Conservation (phyloP, 2,797 vertebrate species). For the Lagocephalus sceleratus region DNA sequence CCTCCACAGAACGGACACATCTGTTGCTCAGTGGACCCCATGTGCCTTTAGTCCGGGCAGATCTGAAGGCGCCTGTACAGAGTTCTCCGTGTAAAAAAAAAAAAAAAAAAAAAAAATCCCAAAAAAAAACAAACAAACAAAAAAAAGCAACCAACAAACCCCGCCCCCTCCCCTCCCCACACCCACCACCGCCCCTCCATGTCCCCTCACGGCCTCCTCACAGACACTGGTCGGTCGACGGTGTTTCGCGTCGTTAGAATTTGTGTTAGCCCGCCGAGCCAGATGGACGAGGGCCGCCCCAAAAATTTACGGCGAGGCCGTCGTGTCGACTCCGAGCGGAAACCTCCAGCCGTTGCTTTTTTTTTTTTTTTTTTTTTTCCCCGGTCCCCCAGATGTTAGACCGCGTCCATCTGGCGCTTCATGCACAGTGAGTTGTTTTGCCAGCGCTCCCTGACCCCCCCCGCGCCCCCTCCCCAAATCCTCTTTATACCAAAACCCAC, state of each 20-base stretch:
- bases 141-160: slow-evolving; percentile 25
- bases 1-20: slow-evolving; percentile 89
- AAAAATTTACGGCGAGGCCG: slow-evolving; percentile 17
- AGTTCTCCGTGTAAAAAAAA: slow-evolving; percentile 70
- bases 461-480: slow-evolving; percentile 56
- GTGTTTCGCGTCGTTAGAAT: slow-evolving; percentile 49
- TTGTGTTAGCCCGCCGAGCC: slow-evolving; percentile 41
- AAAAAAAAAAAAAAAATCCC: slow-evolving; percentile 6
- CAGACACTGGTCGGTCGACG: slow-evolving; percentile 45
- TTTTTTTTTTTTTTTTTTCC: too few species aligned
- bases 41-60: slow-evolving; percentile 93
- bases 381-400: slow-evolving; percentile 19
- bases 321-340: slow-evolving; percentile 37
- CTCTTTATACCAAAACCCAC: slow-evolving; percentile 86
- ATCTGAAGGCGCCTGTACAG: slow-evolving; percentile 76
- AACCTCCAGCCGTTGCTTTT: slow-evolving; percentile 50
- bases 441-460: slow-evolving; percentile 47
- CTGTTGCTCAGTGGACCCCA: slow-evolving; percentile 98
- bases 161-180: too few species aligned
- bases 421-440: slow-evolving; percentile 23
- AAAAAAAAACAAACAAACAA: slow-evolving; percentile 41
- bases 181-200: slow-evolving; percentile 19
- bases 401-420: slow-evolving; percentile 31
- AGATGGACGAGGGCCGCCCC: slow-evolving; percentile 32
- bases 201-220: slow-evolving; percentile 61